Evolutionary conservation across 2,797 vertebrate genomes (phyloP).

Genomic region (Mus minutoides): DNA sequence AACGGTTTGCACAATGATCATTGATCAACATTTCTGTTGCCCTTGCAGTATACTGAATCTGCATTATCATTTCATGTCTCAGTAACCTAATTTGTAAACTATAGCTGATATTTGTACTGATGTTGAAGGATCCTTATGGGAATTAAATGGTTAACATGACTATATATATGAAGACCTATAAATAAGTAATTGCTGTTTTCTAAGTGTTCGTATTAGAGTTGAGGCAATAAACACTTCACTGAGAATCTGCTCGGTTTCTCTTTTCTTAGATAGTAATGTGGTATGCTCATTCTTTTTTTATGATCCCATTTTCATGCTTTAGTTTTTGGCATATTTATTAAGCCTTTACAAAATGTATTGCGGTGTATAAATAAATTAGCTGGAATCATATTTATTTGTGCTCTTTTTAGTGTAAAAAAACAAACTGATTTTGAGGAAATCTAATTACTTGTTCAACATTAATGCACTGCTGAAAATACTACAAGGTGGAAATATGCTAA

Average conservation of each 20-base stretch:
- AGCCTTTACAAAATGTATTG: slow-evolving; percentile 31
- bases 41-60: not conserved
- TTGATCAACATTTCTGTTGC: not conserved
- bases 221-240: not conserved
- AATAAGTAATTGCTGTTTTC: not conserved
- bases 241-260: not conserved
- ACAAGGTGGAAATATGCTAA: not conserved
- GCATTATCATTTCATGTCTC: not conserved
- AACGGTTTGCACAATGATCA: not conserved
- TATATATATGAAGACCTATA: not conserved
- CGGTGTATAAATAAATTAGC: slow-evolving; percentile 38
- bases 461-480: slow-evolving; percentile 41
- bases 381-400: slow-evolving; percentile 46
- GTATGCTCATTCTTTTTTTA: not conserved
- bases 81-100: not conserved
- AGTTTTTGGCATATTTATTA: slow-evolving; percentile 48
- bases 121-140: not conserved
- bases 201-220: not conserved
- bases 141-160: not conserved
- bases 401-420: slow-evolving; percentile 26
- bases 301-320: not conserved
- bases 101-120: not conserved
- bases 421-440: slow-evolving; percentile 36
- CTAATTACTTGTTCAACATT: slow-evolving; percentile 54
- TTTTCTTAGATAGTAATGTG: not conserved